A percentile compares a stretch with the other conserved stretches of the same genome.
Evolutionary conservation across 2,113 vertebrate species (phyloP).

Genomic region (Tychaedon coryphoeus): DNA sequence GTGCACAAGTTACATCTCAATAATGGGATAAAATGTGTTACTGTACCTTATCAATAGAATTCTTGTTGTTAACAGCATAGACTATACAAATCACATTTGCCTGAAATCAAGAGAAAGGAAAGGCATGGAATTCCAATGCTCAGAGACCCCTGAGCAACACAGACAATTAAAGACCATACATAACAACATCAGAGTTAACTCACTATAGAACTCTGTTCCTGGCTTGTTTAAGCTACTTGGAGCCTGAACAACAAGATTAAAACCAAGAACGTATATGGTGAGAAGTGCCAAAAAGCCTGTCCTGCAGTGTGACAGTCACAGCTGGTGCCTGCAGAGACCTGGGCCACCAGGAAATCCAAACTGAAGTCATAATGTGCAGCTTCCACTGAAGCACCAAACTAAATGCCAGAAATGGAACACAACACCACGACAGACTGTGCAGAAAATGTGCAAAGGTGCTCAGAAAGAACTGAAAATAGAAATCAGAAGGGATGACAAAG

Average conservation of each 20-base stretch:
- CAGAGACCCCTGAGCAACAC: not conserved
- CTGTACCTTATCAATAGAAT: conserved; percentile 96
- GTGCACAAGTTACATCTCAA: not conserved
- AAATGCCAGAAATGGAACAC: not conserved
- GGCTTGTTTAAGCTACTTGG: not conserved
- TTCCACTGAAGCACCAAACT: not conserved
- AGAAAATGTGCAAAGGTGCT: not conserved
- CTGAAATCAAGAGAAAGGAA: conserved; percentile 72
- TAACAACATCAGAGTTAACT: not conserved
- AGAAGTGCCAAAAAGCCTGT: not conserved
- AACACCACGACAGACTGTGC: not conserved
- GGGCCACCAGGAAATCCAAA: not conserved
- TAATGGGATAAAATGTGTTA: not conserved
- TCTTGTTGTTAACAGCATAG: conserved; percentile 98
- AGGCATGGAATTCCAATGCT: not conserved
- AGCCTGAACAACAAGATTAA: not conserved
- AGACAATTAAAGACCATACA: not conserved
- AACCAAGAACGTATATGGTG: not conserved
- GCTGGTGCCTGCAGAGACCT: not conserved
- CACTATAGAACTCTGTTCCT: not conserved
- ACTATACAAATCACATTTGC: conserved; percentile 99
- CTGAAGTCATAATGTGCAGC: not conserved
- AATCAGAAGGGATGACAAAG: not conserved
- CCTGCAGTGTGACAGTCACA: not conserved
- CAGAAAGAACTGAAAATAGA: not conserved